A percentile compares a stretch with the other conserved stretches of the same genome.
These are phyloP conservation scores for Hypomecis punctinalis DNA, from an alignment of 2,888 invertebrate species.

Conservation along the genomic window DNA sequence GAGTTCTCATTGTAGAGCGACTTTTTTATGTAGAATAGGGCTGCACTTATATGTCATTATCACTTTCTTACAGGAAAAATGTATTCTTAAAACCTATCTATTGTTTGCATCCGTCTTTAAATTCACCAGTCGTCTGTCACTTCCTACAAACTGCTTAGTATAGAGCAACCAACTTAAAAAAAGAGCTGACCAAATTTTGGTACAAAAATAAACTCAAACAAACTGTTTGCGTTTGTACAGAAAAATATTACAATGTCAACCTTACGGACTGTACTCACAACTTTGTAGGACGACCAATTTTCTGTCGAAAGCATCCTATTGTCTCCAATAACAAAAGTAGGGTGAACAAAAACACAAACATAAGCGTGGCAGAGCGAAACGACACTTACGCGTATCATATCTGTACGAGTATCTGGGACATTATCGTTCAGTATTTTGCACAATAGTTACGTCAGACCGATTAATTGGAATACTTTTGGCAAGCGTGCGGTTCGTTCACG, in stretches of 20 bases:
- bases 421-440: slow-evolving; percentile 53
- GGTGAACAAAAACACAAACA: slow-evolving; percentile 38
- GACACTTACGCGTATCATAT: slow-evolving; percentile 12
- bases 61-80: too few species aligned
- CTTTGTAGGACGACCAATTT: slow-evolving; percentile 22
- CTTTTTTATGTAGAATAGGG: too few species aligned
- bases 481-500: slow-evolving; percentile 48
- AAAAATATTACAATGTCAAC: background rate
- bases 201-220: background rate
- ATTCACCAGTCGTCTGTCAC: slow-evolving; percentile 7
- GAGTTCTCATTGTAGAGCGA: too few species aligned
- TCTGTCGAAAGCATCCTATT: slow-evolving; percentile 40
- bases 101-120: slow-evolving; percentile 8
- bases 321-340: slow-evolving; percentile 44
- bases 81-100: background rate
- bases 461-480: slow-evolving; percentile 52
- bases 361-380: slow-evolving; percentile 51
- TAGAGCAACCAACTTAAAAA: background rate
- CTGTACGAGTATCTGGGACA: slow-evolving; percentile 36
- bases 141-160: background rate
- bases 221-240: background rate
- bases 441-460: slow-evolving; percentile 56
- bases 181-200: background rate
- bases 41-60: too few species aligned
- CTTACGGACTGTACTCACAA: background rate